phyloP scores from a whole-genome alignment of 1,140 invertebrate genomes.

The Chelonus insularis region DNA sequence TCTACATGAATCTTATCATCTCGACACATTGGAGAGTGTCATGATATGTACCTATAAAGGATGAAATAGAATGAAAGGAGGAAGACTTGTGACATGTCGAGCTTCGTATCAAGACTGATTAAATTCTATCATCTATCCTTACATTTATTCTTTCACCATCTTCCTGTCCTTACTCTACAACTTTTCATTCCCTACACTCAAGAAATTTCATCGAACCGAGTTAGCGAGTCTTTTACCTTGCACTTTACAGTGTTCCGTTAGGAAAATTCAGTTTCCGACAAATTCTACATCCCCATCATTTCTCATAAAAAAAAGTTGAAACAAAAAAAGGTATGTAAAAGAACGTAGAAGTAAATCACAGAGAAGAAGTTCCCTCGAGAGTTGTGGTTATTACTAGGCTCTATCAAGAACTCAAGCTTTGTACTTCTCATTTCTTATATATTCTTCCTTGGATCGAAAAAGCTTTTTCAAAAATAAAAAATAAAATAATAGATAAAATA shows the following conservation, averaged over 20 bases:
- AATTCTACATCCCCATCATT: conserved; percentile 32
- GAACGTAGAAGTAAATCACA: background rate
- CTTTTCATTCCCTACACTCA: conserved; percentile 21
- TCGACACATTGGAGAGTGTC: no score
- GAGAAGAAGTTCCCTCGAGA: background rate
- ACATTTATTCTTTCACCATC: no score
- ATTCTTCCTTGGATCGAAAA: background rate
- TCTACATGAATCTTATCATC: no score
- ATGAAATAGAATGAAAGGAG: no score
- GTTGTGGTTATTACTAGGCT: background rate
- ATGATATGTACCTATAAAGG: no score
- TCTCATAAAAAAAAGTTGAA: background rate
- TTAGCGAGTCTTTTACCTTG: conserved; percentile 47
- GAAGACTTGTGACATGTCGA: no score
- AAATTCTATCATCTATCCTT: no score
- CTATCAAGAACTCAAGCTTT: background rate
- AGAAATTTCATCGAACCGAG: conserved; percentile 38
- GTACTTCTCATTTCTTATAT: background rate
- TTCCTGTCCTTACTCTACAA: conserved; percentile 21
- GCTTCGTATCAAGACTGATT: no score
- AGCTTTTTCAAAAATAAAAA: background rate
- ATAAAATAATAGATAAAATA: background rate
- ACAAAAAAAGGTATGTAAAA: background rate
- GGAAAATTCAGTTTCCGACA: conserved; percentile 43
- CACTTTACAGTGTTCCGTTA: conserved; percentile 38